Evolutionary conservation across 2,888 invertebrate species (phyloP).

Genomic region (Notodonta dromedarius): DNA sequence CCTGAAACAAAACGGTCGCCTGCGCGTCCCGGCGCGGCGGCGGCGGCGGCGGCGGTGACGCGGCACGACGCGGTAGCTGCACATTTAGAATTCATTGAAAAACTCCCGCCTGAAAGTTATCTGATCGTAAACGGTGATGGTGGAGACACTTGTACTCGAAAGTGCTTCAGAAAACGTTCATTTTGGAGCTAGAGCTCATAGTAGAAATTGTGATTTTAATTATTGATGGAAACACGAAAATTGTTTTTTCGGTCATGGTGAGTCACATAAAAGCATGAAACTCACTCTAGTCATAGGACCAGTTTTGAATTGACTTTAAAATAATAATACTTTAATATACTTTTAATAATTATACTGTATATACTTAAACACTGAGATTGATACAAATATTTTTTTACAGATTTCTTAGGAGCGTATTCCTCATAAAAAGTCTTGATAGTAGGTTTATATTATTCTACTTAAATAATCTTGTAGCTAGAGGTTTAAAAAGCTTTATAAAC

Average conservation of each 20-base stretch:
- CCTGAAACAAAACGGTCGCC: constrained; percentile 34
- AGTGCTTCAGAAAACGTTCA: constrained; percentile 9
- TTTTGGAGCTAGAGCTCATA: background rate
- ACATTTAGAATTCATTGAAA: constrained; percentile 85
- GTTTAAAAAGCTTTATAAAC: background rate
- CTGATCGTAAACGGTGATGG: constrained; percentile 72
- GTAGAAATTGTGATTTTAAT: background rate
- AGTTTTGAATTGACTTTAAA: too few species aligned
- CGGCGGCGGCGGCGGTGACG: constrained; percentile 26
- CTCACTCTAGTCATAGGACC: too few species aligned
- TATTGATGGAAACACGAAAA: too few species aligned
- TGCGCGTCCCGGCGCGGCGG: constrained; percentile 24
- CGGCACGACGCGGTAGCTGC: constrained; percentile 33
- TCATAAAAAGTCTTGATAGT: too few species aligned
- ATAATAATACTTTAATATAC: too few species aligned
- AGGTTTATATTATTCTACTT: too few species aligned
- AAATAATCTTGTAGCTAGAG: background rate
- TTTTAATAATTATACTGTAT: too few species aligned
- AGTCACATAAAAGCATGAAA: too few species aligned
- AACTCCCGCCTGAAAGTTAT: constrained; percentile 78
- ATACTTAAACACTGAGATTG: too few species aligned
- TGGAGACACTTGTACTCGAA: constrained; percentile 26
- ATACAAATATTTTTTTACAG: too few species aligned
- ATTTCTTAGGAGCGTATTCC: too few species aligned
- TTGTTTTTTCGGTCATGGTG: too few species aligned